Conservation (phyloP, 1,140 invertebrate species). For the Uloborus diversus region DNA sequence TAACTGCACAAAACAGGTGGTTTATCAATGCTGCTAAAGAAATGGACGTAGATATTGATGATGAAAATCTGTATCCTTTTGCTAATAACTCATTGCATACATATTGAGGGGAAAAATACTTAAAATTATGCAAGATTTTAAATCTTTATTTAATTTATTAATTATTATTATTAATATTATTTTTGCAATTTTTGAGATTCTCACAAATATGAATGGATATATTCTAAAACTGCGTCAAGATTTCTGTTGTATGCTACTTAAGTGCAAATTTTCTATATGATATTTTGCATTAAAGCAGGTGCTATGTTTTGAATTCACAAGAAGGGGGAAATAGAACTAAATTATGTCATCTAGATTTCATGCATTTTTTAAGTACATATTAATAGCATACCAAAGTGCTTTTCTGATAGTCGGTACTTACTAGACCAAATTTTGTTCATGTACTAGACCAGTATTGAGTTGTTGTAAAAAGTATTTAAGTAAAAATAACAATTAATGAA, state of each 20-base stretch:
- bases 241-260: not conserved
- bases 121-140: not conserved
- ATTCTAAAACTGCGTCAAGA: not conserved
- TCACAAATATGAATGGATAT: not conserved
- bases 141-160: not conserved
- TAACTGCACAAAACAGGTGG: constrained; percentile 80
- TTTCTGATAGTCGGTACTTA: too few species aligned
- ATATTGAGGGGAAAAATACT: not conserved
- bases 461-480: too few species aligned
- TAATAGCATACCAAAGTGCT: too few species aligned
- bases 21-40: constrained; percentile 82
- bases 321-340: too few species aligned
- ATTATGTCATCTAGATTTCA: too few species aligned
- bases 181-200: not conserved
- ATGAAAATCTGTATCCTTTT: constrained; percentile 75
- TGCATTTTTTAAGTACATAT: too few species aligned
- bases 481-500: too few species aligned
- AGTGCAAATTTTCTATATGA: not conserved
- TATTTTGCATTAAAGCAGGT: too few species aligned
- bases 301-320: too few species aligned
- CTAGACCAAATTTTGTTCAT: too few species aligned
- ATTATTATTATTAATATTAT: not conserved
- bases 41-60: constrained; percentile 87
- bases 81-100: not conserved
- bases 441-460: too few species aligned